Base-by-base conservation (phyloP, 2,888 invertebrate species). In the Caenorhabditis angaria region DNA sequence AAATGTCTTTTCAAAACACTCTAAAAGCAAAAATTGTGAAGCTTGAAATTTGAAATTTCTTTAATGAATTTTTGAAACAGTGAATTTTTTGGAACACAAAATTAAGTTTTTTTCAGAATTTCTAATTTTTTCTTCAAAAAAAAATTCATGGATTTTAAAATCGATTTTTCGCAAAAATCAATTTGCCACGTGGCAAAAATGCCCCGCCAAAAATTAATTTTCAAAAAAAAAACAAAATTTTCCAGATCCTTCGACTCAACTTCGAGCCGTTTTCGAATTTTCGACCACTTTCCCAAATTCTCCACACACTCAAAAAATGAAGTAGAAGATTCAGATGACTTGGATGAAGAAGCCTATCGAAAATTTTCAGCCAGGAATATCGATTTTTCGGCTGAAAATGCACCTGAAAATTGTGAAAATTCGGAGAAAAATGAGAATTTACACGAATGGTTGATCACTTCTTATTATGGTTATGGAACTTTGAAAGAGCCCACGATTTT, bases 401-500 rank as follows among this genome's bases (percentile, higher is more conserved):
- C 18, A 3, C 18, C 41, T 6, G 6, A 10, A 3, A 41, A 41
- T 14, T 18, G 18, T 41, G 18, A 41, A 41, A 14, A 2, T 41
- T 14, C n/a, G n/a, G n/a, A 51, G n/a, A 28, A 56, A 32, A 20
- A 48, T 27, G 66, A 62, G 22, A 64, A 65, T 22, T 54, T 71
- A n/a, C 63, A 64, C 24, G 65, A 71, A 53, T 71, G 71, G 71
- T 24, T 71, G 18, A 64, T 61, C 22, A 71, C 71, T 3, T 71
- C 71, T 1, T 71, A 67, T 53, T 71, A 71, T 41, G 66, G 71
- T 14, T 61, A 59, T 54, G 59, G 6, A 20, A 8, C 10, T 6
- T 51, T 51, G 18, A 48, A 48, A 48, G 27, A 29, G 8, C 35
- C 24, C 22, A 41, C 35, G 27, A 25, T 25, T 59, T 59, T 28